Evolutionary conservation across 2,113 vertebrate genomes (phyloP), one percentile per base, ranked within the genome.

Genomic region (Xiphorhynchus elegans): DNA sequence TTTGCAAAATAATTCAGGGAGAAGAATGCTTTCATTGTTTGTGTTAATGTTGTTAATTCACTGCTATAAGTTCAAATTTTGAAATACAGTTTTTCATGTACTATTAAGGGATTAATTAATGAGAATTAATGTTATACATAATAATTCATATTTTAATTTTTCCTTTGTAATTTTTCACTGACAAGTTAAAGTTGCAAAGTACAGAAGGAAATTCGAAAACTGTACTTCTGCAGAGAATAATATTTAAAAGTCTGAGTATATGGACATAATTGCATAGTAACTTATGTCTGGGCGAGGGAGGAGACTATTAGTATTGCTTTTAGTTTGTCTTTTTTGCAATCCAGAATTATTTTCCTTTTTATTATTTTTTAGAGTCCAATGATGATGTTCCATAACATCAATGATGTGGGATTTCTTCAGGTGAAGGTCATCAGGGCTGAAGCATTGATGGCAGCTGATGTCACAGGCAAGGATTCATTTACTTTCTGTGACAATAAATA

Each of bases 351-450:
- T 84, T 72, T 90, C 72, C 33, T n/a, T 84, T 47, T 91, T 90
- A 44, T 80, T 89, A n/a, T 97, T 97, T 97, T 98, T 92, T 98
- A 99, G 99, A 98, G 98, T 87, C 96, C 98, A 66, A 93, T 98
- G 98, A 96, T 97, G 96, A 99, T 99, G 84, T 98, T 99, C 95
- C 98, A 98, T 96, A 99, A 99, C 97, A 96, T 99, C 95, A 99
- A 99, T 89, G 99, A 99, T 74, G 99, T 99, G 82, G 99, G 99
- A 62, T 98, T 99, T 96, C 98, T 99, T 94, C 99, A 99, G 97
- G 99, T 99, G 97, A 99, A 99, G 98, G 98, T 99, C 96, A 99
- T 99, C 98, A 98, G 98, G 95, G 99, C 99, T 52, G 99, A 99
- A 98, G 99, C 99, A 66, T 98, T 99, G 98, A 99, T 99, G 99